phyloP scores from a whole-genome alignment of 2,797 vertebrate genomes.

The Euthynnus affinis region DNA sequence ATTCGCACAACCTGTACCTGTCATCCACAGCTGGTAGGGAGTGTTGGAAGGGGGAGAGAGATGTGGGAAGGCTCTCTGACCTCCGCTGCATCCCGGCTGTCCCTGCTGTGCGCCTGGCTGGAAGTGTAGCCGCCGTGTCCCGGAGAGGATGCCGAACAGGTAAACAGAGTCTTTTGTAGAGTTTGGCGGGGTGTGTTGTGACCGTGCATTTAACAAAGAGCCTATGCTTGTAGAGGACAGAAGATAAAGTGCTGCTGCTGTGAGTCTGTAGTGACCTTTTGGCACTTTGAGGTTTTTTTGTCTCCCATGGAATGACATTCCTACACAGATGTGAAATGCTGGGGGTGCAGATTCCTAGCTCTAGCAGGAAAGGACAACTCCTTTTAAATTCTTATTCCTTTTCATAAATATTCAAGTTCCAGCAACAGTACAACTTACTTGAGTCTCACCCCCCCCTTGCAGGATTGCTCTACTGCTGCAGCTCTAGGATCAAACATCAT shows the following conservation, averaged over 20 bases:
- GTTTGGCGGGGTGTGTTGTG: neutral
- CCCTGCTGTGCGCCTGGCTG: constrained; percentile 46
- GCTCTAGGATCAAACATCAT: constrained; percentile 5
- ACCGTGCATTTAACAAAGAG: neutral
- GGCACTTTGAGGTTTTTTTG: neutral
- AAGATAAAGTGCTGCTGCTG: neutral
- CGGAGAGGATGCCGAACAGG: constrained; percentile 77
- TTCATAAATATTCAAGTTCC: neutral
- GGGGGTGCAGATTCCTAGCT: neutral
- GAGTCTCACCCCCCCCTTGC: neutral
- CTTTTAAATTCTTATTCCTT: neutral
- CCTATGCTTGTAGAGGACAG: neutral
- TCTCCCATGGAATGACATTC: neutral
- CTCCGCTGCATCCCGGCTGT: constrained; percentile 43
- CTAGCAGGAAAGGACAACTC: neutral
- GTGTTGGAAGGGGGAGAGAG: too few relatives aligned
- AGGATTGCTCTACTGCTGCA: neutral
- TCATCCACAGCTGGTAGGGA: too few relatives aligned
- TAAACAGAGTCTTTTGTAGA: constrained; percentile 41
- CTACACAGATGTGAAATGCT: neutral
- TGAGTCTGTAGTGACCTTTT: neutral
- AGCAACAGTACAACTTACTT: neutral
- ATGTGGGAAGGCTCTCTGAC: constrained; percentile 53
- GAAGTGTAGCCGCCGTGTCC: constrained; percentile 61
- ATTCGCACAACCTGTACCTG: neutral